phyloP scores from a whole-genome alignment of 2,113 vertebrate species.

The human region DNA sequence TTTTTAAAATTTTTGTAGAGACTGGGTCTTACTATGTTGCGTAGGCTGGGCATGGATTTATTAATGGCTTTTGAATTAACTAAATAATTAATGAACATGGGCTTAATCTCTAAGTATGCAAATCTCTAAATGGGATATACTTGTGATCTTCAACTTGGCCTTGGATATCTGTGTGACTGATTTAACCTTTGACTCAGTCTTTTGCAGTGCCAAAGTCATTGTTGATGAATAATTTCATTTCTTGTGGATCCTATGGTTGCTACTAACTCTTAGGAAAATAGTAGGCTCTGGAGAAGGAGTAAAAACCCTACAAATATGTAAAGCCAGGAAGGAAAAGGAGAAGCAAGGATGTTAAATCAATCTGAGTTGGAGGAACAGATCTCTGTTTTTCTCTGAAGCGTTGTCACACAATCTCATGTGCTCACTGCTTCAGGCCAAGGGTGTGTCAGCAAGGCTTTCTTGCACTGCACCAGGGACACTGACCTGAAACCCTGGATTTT shows the following conservation, averaged over 20 bases:
- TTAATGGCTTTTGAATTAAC: background rate
- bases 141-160: background rate
- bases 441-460: background rate
- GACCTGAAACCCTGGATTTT: background rate
- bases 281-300: background rate
- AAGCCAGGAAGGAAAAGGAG: background rate
- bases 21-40: no score
- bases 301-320: background rate
- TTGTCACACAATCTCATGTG: no score
- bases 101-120: background rate
- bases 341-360: background rate
- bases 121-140: background rate
- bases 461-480: background rate
- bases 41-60: background rate
- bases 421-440: background rate
- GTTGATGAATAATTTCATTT: constrained; percentile 21
- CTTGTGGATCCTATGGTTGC: background rate
- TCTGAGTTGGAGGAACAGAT: background rate
- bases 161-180: background rate
- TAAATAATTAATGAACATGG: background rate
- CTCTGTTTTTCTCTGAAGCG: background rate
- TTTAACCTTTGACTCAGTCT: background rate
- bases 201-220: background rate
- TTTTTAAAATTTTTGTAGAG: no score
- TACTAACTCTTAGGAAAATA: background rate